A percentile compares a stretch with the other conserved stretches of the same genome.
Evolutionary conservation across 2,797 vertebrate species (phyloP).

Genomic region (Eremophila alpestris): DNA sequence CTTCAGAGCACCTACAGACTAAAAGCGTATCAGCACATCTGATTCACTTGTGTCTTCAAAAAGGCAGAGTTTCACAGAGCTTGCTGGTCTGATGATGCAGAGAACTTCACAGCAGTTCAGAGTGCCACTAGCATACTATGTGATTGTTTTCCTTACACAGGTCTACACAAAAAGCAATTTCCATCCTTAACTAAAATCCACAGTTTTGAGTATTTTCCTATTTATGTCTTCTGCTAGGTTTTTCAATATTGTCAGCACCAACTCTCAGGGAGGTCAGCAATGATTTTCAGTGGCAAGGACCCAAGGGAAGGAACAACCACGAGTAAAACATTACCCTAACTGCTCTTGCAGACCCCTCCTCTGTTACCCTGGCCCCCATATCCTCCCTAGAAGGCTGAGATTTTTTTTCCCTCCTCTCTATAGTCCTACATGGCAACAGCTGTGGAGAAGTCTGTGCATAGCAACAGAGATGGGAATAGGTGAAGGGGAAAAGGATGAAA

Average conservation of each 20-base stretch:
- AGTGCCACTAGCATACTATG: neutral
- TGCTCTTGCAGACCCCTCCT: neutral
- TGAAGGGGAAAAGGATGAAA: neutral
- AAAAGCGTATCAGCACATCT: neutral
- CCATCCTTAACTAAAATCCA: neutral
- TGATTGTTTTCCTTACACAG: neutral
- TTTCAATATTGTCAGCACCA: neutral
- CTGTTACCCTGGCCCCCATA: accelerated
- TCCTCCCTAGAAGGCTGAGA: neutral
- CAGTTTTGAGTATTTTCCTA: neutral
- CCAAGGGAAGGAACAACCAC: neutral
- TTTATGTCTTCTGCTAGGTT: neutral
- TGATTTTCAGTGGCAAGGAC: neutral
- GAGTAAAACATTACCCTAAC: neutral
- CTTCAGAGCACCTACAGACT: neutral
- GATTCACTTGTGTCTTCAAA: neutral
- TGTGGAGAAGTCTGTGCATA: neutral
- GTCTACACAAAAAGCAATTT: accelerated
- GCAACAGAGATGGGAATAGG: neutral
- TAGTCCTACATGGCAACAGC: neutral
- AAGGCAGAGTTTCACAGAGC: neutral
- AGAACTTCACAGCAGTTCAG: neutral
- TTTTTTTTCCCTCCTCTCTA: neutral
- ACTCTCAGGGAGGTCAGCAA: neutral
- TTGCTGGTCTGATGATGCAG: neutral